Percentiles rank a stretch among this genome's conserved stretches.
phyloP scores from a whole-genome alignment of 2,113 vertebrate genomes.

The Pontoporia blainvillei region DNA sequence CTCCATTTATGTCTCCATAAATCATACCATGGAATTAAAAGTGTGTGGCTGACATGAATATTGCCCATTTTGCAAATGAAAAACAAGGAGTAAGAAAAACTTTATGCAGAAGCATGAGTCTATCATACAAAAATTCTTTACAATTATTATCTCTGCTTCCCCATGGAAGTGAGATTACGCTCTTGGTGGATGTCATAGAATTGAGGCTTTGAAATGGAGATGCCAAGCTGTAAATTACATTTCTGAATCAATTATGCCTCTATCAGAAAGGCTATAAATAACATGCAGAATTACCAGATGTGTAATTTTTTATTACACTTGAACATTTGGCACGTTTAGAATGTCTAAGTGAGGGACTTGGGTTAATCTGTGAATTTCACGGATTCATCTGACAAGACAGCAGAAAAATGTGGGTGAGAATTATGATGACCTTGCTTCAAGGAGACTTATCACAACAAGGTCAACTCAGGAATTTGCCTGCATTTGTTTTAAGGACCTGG shows the following conservation, averaged over 20 bases:
- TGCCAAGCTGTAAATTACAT: constrained; percentile 80
- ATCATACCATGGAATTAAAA: constrained; percentile 74
- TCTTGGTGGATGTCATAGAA: constrained; percentile 78
- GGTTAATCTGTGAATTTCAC: constrained; percentile 75
- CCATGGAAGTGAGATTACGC: constrained; percentile 78
- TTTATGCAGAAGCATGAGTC: constrained; percentile 70
- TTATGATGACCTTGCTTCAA: constrained; percentile 65
- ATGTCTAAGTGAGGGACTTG: constrained; percentile 68
- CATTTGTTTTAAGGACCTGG: constrained; percentile 2
- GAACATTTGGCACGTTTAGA: constrained; percentile 69
- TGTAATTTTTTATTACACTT: constrained; percentile 74
- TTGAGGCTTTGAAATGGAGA: constrained; percentile 79
- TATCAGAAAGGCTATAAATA: constrained; percentile 78
- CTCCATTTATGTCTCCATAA: constrained; percentile 75
- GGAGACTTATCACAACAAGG: constrained; percentile 60
- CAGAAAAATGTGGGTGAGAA: constrained; percentile 54
- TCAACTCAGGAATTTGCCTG: constrained; percentile 17
- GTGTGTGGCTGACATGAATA: constrained; percentile 75
- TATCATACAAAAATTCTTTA: constrained; percentile 68
- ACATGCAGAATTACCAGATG: constrained; percentile 73
- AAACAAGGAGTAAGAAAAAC: constrained; percentile 71
- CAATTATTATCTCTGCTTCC: constrained; percentile 78
- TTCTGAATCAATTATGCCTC: constrained; percentile 80
- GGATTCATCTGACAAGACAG: constrained; percentile 69
- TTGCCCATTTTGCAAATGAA: constrained; percentile 70